Percentiles rank a stretch among this genome's conserved stretches.
phyloP scores from a whole-genome alignment of 2,888 invertebrate genomes.

The Tipula helvola region DNA sequence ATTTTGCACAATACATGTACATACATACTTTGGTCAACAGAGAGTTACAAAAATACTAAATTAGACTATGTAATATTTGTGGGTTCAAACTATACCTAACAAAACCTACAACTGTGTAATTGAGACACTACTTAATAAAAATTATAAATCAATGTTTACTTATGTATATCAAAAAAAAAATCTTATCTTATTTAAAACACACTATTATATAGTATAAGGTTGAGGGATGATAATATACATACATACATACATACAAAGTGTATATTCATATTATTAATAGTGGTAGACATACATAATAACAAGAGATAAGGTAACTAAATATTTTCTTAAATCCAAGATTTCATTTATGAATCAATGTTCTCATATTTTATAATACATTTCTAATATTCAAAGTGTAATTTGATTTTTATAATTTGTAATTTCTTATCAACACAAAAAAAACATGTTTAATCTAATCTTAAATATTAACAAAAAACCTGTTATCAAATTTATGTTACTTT shows the following conservation, averaged over 20 bases:
- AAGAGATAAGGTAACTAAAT: background rate
- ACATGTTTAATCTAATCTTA: background rate
- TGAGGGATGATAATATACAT: background rate
- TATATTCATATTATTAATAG: background rate
- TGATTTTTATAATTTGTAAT: background rate
- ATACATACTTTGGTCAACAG: background rate
- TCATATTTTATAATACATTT: background rate
- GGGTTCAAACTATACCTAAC: background rate
- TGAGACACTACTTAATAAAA: background rate
- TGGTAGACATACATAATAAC: background rate
- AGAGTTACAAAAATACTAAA: too few species aligned
- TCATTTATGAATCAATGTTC: background rate
- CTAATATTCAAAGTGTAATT: background rate
- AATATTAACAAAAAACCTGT: background rate
- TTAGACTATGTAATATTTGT: background rate
- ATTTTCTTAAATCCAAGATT: background rate
- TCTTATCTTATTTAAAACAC: background rate
- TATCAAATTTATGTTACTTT: background rate
- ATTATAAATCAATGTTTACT: background rate
- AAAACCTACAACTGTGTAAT: background rate
- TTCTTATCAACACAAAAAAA: background rate
- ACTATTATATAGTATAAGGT: background rate
- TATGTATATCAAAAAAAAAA: background rate
- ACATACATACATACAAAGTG: background rate
- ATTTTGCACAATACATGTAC: too few species aligned